These are phyloP conservation scores for Toxostoma redivivum DNA, from an alignment of 2,113 vertebrate species.

Conservation along the genomic window DNA sequence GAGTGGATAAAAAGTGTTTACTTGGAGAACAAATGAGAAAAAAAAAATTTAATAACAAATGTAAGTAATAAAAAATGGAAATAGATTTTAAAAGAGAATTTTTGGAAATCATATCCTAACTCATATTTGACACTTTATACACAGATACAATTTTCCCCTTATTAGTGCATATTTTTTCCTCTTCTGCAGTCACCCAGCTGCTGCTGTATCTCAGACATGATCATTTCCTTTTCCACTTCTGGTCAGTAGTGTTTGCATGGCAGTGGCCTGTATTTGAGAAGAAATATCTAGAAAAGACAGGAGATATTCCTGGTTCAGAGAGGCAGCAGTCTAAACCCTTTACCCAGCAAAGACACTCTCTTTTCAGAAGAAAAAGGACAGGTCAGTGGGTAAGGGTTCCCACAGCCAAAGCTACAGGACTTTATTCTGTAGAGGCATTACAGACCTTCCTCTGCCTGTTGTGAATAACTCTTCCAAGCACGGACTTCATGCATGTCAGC, in stretches of 20 bases:
- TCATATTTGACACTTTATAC: not conserved
- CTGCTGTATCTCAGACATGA: not conserved
- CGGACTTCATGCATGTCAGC: rapidly evolving
- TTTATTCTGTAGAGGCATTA: not conserved
- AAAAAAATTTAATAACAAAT: constrained; percentile 19
- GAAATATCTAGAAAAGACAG: not conserved
- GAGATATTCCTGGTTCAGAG: not conserved
- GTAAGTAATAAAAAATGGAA: constrained; percentile 8
- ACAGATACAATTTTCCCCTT: not conserved
- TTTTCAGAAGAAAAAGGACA: not conserved
- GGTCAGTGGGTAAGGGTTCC: not conserved
- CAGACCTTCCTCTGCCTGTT: not conserved
- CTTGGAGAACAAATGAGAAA: constrained; percentile 8
- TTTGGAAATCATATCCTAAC: not conserved
- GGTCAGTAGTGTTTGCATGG: not conserved
- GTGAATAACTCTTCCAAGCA: not conserved
- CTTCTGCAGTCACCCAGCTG: not conserved
- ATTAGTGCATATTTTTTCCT: not conserved
- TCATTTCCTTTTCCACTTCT: not conserved
- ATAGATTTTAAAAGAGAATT: not conserved
- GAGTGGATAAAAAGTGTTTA: constrained; percentile 10
- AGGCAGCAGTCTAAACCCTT: not conserved
- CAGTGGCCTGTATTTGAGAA: not conserved
- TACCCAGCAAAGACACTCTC: not conserved
- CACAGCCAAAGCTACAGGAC: not conserved